These are phyloP conservation scores for Agriotes lineatus DNA, from an alignment of 2,888 invertebrate species.

Conservation along the genomic window DNA sequence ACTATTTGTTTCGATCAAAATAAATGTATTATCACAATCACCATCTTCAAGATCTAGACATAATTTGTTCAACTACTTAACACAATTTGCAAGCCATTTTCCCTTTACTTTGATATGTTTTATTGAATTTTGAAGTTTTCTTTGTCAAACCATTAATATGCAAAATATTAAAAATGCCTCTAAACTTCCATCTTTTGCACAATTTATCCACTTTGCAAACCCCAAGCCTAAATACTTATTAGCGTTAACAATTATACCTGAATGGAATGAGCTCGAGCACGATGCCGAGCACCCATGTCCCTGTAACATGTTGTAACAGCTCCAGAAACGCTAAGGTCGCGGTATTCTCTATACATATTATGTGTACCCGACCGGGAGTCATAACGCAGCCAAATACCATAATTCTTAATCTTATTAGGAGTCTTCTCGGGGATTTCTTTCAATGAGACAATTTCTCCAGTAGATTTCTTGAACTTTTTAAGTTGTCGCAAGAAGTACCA, in stretches of 20 bases:
- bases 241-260: conserved; percentile 70
- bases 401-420: conserved; percentile 97
- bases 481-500: conserved; percentile 99
- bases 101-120: too few relatives aligned
- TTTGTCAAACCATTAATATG: too few relatives aligned
- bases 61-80: too few relatives aligned
- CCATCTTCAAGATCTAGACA: too few relatives aligned
- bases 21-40: too few relatives aligned
- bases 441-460: conserved; percentile 97
- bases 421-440: conserved; percentile 92
- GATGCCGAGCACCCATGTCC: conserved; percentile 98
- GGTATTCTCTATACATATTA: conserved; percentile 99
- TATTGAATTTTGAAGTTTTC: too few relatives aligned
- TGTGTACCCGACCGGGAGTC: conserved; percentile 99
- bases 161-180: too few relatives aligned
- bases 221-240: too few relatives aligned
- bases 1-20: too few relatives aligned
- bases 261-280: conserved; percentile 97
- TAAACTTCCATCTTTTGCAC: too few relatives aligned
- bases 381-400: conserved; percentile 99
- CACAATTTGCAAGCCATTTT: too few relatives aligned
- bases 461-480: conserved; percentile 99
- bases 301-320: conserved; percentile 99
- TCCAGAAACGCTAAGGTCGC: conserved; percentile 94
- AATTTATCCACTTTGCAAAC: not conserved